Base-by-base conservation (phyloP, 1,140 invertebrate species). In the Prorops nasuta region DNA sequence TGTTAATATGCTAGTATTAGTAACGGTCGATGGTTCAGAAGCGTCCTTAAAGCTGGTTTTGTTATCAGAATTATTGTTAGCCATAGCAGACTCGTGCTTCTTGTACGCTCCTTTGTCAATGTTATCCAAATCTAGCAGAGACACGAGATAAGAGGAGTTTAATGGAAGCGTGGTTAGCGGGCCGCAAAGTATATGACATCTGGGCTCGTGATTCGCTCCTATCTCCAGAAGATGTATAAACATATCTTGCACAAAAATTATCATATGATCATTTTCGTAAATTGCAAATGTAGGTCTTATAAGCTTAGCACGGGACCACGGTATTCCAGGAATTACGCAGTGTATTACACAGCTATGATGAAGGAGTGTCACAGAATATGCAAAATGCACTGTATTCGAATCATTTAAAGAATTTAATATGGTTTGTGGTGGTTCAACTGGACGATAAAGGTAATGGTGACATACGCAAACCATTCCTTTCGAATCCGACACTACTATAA, bases 381-480 rank as follows among this genome's bases (percentile, higher is more conserved):
- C 89, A 66, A 91, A 89, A 62, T 91, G 86, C 2, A 92, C 88
- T 12, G 83, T 84, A 16, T 85, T 83, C 19, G 80, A 79, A 39
- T 82, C 73, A 37, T 57, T 81, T 40, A 81, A 57, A 10, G 76
- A 74, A 44, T 74, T 72, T 20, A 81, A 74, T 17, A 80, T 76
- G 28, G 81, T 81, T 45, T 83, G 81, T 8, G 79, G 72, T 19
- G 81, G 81, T 68, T 86, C 80, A 40, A 81, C 76, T 44, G 85
- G 85, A 70, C 90, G 86, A 66, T 91, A 92, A 1, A 92, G 74
- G 61, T 92, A 92, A 74, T 92, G 88, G 75, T 92, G 89, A 60
- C 89, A 91, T 36, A 92, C 85, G 57, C 88, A 90, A 15, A 91
- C 83, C 63, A 89, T 79, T 44, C 89, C 89, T 49, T 83, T 82